phyloP scores from a whole-genome alignment of 2,797 vertebrate genomes.

The Geotrypetes seraphini region DNA sequence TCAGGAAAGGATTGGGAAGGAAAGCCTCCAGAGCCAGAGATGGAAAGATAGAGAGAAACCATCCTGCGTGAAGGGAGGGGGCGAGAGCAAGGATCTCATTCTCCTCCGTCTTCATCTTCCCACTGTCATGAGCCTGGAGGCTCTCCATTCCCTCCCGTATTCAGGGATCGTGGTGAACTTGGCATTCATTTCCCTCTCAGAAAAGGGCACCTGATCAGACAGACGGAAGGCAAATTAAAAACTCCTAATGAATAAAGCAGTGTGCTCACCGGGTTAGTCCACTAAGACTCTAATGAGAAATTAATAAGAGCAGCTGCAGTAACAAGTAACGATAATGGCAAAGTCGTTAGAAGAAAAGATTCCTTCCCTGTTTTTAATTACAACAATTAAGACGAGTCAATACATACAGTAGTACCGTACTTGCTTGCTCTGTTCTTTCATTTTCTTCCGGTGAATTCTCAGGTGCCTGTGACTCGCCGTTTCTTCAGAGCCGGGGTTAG shows the following conservation, averaged over 20 bases:
- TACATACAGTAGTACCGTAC: slow-evolving; percentile 44
- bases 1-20: no score
- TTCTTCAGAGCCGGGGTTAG: no score
- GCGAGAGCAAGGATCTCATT: rapidly evolving
- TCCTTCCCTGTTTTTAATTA: slow-evolving; percentile 68
- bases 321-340: slow-evolving; percentile 54
- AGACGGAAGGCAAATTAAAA: no score
- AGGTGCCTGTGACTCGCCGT: no score
- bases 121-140: not conserved
- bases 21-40: not conserved
- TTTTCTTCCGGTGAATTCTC: slow-evolving; percentile 2
- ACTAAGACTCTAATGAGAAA: slow-evolving; percentile 50
- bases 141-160: not conserved
- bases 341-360: slow-evolving; percentile 55
- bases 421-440: not conserved
- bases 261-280: no score
- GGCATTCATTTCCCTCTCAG: no score
- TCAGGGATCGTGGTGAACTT: no score
- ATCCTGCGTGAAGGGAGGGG: no score
- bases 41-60: no score
- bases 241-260: no score
- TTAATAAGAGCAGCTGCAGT: slow-evolving; percentile 62
- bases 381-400: slow-evolving; percentile 56
- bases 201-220: no score
- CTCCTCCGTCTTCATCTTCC: not conserved